Percentiles rank a stretch among this genome's conserved stretches.
Conservation (phyloP, 2,888 invertebrate genomes). For the Lithophane socia region DNA sequence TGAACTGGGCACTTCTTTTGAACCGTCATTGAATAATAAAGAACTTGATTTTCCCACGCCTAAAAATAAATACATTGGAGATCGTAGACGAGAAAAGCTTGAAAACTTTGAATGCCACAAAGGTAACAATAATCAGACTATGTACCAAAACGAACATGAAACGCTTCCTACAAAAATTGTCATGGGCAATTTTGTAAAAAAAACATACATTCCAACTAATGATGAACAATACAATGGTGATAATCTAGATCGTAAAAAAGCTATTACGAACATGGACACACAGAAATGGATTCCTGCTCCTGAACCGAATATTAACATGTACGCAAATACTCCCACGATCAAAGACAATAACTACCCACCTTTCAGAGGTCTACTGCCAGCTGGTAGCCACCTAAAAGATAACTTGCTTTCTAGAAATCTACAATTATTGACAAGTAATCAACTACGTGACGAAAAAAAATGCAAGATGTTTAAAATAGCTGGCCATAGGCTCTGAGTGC, state of each 20-base stretch:
- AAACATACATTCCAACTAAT: conserved; percentile 69
- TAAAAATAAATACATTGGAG: conserved; percentile 64
- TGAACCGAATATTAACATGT: conserved; percentile 62
- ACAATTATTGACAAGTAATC: conserved; percentile 70
- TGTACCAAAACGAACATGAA: conserved; percentile 67
- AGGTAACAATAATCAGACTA: conserved; percentile 52
- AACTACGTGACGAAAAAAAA: conserved; percentile 79
- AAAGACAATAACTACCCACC: conserved; percentile 60
- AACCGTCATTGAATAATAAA: conserved; percentile 59
- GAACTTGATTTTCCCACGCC: conserved; percentile 56
- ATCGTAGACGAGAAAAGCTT: conserved; percentile 61
- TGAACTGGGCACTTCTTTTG: conserved; percentile 78
- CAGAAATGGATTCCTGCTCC: conserved; percentile 69
- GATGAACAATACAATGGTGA: conserved; percentile 73
- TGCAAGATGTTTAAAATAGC: conserved; percentile 85
- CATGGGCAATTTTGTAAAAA: conserved; percentile 74
- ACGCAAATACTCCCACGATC: conserved; percentile 42
- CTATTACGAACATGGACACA: conserved; percentile 74
- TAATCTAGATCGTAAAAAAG: conserved; percentile 76
- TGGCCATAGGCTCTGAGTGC: conserved; percentile 78
- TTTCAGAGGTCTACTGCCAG: conserved; percentile 52
- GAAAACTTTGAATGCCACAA: conserved; percentile 65
- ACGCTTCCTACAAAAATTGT: conserved; percentile 74
- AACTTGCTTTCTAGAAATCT: conserved; percentile 70
- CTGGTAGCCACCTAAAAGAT: conserved; percentile 61